Percentiles rank a stretch among this genome's conserved stretches.
These are phyloP conservation scores for Choristoneura rosaceana DNA, from an alignment of 2,888 invertebrate genomes.

Conservation along the genomic window DNA sequence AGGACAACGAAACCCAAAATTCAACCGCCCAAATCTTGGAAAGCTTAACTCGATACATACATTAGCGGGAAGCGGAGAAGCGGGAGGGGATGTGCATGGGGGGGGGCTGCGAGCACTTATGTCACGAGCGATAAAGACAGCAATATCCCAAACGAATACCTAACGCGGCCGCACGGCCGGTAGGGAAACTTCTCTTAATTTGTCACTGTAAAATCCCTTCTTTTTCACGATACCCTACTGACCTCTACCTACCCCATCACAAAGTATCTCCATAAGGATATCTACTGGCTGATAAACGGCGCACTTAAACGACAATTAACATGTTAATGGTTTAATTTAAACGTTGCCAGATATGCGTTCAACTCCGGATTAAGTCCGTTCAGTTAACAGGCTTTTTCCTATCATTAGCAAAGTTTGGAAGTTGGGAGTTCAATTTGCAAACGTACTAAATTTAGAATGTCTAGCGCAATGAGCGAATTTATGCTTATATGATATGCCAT, in stretches of 20 bases:
- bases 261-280: constrained; percentile 28
- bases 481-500: neutral
- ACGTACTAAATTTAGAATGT: neutral
- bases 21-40: no score
- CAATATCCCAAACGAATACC: no score
- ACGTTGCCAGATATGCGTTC: constrained; percentile 38
- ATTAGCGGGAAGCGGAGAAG: no score
- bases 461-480: neutral
- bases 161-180: no score
- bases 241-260: neutral
- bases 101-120: no score
- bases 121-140: no score
- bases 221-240: neutral
- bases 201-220: neutral
- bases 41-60: no score
- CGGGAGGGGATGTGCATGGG: no score
- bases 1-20: no score
- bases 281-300: constrained; percentile 24
- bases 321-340: constrained; percentile 38
- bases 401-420: constrained; percentile 41
- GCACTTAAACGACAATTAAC: constrained; percentile 27
- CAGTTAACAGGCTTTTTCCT: constrained; percentile 37
- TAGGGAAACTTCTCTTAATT: neutral
- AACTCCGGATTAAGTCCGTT: constrained; percentile 32
- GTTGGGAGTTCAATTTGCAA: constrained; percentile 14